Evolutionary conservation across 64 coral and sea anemone genomes (phyloP), one percentile per base, ranked within the genome.

Genomic region (Anthopleura sola): DNA sequence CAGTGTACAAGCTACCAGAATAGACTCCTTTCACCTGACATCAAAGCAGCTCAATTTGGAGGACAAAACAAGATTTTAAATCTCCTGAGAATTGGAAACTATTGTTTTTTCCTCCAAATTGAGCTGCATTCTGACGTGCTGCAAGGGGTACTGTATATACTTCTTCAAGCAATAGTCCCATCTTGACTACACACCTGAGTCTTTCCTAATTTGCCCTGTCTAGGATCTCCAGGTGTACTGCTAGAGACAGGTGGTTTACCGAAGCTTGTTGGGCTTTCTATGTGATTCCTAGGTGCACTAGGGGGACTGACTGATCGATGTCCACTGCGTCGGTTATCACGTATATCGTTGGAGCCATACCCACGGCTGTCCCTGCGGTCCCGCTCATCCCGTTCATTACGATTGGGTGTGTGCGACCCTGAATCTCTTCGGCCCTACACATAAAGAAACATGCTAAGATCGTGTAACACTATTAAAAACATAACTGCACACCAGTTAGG

Each of bases 221-320:
- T 71, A 34, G 29, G n/a, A 71, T 71, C 66, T 0, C 76, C 37
- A 44, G 76, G 75, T 0, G 75, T 77, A 77, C 75, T 77, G 37
- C 32, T 77, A 19, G 75, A 77, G 7, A 77, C 19, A 36, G 75
- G 76, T 48, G 76, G 76, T 44, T 26, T 79, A 44, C 20, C 47
- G 47, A 79, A 79, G 39, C 24, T 79, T 44, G 36, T 6, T 44
- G 76, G 76, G 39, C 76, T 79, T 33, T 79, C 76, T 79, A 13
- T 10, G 39, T 79, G 76, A 79, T 79, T 79, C 18, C 76, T 79
- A n/a, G n/a, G 14, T 23, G 24, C 66, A 44, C 14, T 77, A 37
- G 75, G 76, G 11, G 76, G 76, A 44, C 38, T 79, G 18, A 79
- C 36, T 48, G 76, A 79, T 79, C 76, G 76, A 44, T 78, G 33